Conservation (phyloP, 2,797 vertebrate genomes). For the Cetoscarus ocellatus region DNA sequence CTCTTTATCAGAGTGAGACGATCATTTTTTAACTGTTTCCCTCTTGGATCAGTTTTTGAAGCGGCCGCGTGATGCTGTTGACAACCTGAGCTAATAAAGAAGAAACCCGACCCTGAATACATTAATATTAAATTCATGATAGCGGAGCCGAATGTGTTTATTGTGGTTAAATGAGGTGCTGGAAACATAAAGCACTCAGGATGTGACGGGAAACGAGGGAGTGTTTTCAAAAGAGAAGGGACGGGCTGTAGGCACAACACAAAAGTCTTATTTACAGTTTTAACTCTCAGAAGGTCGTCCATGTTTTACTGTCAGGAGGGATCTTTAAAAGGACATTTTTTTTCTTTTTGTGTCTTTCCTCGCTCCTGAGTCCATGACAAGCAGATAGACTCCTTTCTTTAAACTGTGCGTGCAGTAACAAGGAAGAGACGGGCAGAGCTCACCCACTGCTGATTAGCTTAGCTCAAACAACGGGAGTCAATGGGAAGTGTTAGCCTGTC, state of each 20-base stretch:
- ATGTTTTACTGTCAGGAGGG: no score
- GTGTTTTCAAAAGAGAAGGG: neutral
- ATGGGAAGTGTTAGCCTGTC: no score
- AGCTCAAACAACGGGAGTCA: no score
- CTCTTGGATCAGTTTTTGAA: neutral
- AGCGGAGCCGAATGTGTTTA: neutral
- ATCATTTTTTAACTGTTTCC: no score
- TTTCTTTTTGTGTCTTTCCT: slow-evolving; percentile 2
- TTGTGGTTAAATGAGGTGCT: neutral
- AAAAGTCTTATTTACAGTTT: neutral
- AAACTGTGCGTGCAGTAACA: no score
- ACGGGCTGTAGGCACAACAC: neutral
- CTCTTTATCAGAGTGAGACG: no score
- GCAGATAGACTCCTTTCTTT: no score
- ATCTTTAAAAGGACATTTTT: no score
- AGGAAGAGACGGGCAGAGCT: no score
- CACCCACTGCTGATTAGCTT: no score
- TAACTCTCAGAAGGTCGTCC: no score
- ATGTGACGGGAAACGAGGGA: neutral
- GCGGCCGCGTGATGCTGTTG: neutral
- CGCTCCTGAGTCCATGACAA: no score
- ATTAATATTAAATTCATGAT: neutral
- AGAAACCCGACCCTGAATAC: neutral
- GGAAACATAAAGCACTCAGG: neutral
- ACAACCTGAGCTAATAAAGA: neutral